phyloP scores from a whole-genome alignment of 2,888 invertebrate genomes.

The Cosmia trapezina region DNA sequence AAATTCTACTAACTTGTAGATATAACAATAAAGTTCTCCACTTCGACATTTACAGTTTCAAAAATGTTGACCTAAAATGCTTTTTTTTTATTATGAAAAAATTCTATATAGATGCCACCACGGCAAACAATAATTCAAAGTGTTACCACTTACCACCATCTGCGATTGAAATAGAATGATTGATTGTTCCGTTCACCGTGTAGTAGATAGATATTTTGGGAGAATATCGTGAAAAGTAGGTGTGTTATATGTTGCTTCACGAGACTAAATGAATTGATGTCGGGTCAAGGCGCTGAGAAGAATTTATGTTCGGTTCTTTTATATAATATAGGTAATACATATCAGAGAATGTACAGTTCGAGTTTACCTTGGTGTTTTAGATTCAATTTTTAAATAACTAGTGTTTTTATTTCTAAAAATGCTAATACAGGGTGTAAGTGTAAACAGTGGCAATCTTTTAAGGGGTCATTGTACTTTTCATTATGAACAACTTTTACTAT shows the following conservation, averaged over 20 bases:
- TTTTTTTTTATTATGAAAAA: conserved; percentile 19
- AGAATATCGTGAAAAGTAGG: conserved; percentile 38
- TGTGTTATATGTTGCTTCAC: conserved; percentile 47
- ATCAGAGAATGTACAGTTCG: not conserved
- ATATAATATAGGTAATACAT: not conserved
- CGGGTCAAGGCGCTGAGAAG: conserved; percentile 42
- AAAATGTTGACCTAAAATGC: conserved; percentile 12
- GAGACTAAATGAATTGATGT: conserved; percentile 19
- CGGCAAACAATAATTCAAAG: conserved; percentile 39
- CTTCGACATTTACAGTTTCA: not conserved
- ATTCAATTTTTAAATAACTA: not conserved
- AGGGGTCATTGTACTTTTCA: no score
- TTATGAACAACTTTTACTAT: no score
- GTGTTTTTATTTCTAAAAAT: not conserved
- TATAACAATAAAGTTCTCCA: not conserved
- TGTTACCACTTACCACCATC: conserved; percentile 12
- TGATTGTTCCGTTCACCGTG: conserved; percentile 49
- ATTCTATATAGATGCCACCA: conserved; percentile 8
- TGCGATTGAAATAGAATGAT: conserved; percentile 62
- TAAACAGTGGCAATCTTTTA: no score
- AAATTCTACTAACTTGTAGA: no score
- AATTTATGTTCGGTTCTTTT: conserved; percentile 12
- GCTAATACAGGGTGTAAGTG: not conserved
- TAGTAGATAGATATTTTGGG: conserved; percentile 51
- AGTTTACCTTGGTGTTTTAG: not conserved